Percentiles rank a stretch among this genome's conserved stretches.
Conservation (phyloP, 2,797 vertebrate genomes). For the Coranthus polyacanthus region DNA sequence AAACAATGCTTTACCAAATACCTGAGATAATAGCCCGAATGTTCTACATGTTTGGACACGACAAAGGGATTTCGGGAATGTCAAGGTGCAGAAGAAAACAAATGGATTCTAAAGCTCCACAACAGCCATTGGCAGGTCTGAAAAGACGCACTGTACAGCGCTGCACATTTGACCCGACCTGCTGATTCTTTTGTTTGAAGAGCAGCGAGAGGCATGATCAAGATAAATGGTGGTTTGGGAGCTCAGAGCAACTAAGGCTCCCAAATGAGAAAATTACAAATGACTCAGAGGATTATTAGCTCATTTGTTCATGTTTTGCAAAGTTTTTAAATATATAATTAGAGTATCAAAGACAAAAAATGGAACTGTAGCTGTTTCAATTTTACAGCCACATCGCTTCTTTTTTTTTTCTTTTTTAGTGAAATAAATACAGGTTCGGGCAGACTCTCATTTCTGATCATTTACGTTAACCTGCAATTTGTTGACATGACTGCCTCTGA, state of each 20-base stretch:
- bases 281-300: too few relatives aligned
- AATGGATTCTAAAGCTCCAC: neutral
- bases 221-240: slow-evolving; percentile 11
- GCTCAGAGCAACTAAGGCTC: neutral
- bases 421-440: too few relatives aligned
- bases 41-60: neutral
- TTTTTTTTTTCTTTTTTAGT: too few relatives aligned
- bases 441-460: too few relatives aligned
- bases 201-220: neutral
- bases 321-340: neutral
- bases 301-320: slow-evolving; percentile 6
- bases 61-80: slow-evolving; percentile 1
- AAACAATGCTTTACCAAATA: neutral
- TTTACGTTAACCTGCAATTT: neutral
- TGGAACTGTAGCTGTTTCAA: too few relatives aligned
- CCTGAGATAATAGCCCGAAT: slow-evolving; percentile 3
- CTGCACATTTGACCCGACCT: slow-evolving; percentile 9
- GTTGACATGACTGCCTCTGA: neutral
- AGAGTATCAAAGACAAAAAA: too few relatives aligned
- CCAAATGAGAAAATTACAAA: too few relatives aligned
- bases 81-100: neutral
- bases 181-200: slow-evolving; percentile 26
- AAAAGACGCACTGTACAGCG: slow-evolving; percentile 1
- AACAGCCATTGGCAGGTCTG: slow-evolving; percentile 12
- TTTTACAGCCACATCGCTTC: too few relatives aligned